Base-by-base conservation (phyloP, 2,888 invertebrate species). In the Apamea anceps region DNA sequence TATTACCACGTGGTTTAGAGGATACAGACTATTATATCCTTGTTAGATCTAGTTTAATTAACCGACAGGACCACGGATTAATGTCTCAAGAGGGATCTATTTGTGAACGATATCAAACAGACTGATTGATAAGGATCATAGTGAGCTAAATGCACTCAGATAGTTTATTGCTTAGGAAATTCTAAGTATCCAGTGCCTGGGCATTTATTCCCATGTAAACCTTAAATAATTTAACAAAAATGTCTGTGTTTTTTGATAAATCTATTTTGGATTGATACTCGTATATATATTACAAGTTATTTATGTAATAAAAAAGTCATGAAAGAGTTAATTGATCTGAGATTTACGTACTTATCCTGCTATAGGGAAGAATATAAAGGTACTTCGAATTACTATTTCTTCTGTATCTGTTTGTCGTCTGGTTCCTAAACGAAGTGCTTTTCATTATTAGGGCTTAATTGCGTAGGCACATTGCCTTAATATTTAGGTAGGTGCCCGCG, bases 21-120 rank as follows among this genome's bases (percentile, higher is more conserved):
- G 37, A n/a, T 72, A 54, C 45, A 66, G 7, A 66, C n/a, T 25
- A 65, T 65, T 45, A 75, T 21, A 62, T 73, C 65, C 45, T 54
- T 70, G 86, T 82, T 81, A 67, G 68, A 75, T 60, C 45, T 62
- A 72, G 85, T 81, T 77, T 81, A 85, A 81, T 85, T 85, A 75
- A 72, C 63, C 25, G 60, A 37, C 42, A 25, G 66, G 48, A 21
- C 66, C 48, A 28, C 21, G 63, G 57, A 65, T 57, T 63, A 71
- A 74, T 63, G 32, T 71, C 72, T 77, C 25, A 65, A 51, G 37
- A 3, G 13, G 48, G 74, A 77, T 81, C 21, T 85, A 37, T 63
- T 71, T 74, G 77, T 74, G 28, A 85, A n/a, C 54, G 57, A 72
- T 67, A 73, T 66, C 72, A 65, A 66, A 81, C 0, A 3, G 10